These are phyloP conservation scores for Ardeotis arabs DNA, from an alignment of 2,113 vertebrate genomes.

Conservation along the genomic window DNA sequence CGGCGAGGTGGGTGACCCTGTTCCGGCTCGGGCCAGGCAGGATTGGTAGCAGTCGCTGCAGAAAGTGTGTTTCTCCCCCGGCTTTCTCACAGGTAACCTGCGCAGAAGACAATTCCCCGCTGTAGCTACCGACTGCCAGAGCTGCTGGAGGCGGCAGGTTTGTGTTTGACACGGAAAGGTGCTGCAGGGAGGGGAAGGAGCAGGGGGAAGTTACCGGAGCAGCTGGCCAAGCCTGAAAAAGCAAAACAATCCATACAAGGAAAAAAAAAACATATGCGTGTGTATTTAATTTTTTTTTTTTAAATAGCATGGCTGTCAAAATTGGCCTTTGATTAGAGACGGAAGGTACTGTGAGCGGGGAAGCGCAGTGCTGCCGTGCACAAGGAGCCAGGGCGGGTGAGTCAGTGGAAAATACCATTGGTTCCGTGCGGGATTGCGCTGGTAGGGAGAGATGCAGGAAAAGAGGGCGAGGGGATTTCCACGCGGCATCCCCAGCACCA, in stretches of 20 bases:
- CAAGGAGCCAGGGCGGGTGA: not conserved
- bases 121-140: fast-evolving
- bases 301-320: not conserved
- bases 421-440: fast-evolving
- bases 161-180: not conserved
- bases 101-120: not conserved
- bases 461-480: not conserved
- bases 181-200: not conserved
- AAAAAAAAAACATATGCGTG: fast-evolving
- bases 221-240: not conserved
- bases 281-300: not conserved
- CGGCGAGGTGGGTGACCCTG: not conserved
- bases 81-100: not conserved
- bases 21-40: fast-evolving
- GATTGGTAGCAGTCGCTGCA: fast-evolving
- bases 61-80: fast-evolving
- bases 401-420: not conserved
- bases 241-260: not conserved
- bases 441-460: not conserved
- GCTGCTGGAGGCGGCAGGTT: not conserved
- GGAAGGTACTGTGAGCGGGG: not conserved
- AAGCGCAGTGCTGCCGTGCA: not conserved
- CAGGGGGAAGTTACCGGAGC: not conserved
- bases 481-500: not conserved
- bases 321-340: not conserved